Percentiles rank a stretch among this genome's conserved stretches.
Evolutionary conservation across 2,113 vertebrate genomes (phyloP).

Genomic region (Hoplias malabaricus): DNA sequence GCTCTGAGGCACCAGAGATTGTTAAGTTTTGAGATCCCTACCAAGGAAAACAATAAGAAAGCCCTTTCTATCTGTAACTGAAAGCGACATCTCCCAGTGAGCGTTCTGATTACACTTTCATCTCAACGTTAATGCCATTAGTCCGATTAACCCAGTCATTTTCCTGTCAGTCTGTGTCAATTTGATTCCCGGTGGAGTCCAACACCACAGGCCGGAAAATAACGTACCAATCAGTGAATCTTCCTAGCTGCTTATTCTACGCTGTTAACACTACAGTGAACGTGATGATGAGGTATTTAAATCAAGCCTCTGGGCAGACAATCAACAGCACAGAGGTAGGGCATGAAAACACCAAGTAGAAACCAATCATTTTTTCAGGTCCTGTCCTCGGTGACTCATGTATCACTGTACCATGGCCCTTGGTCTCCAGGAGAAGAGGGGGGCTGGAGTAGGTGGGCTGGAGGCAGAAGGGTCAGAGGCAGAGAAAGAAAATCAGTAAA

Average conservation of each 20-base stretch:
- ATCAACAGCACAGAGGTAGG: conserved; percentile 21
- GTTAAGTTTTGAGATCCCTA: background rate
- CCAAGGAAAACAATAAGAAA: background rate
- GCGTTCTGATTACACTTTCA: conserved; percentile 34
- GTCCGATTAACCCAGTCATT: conserved; percentile 26
- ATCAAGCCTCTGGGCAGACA: conserved; percentile 33
- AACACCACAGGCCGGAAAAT: conserved; percentile 28
- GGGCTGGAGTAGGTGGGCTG: background rate
- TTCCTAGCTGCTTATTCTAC: conserved; percentile 36
- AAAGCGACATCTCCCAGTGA: conserved; percentile 16
- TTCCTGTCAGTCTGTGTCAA: conserved; percentile 46
- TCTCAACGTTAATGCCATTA: conserved; percentile 43
- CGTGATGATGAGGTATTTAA: conserved; percentile 21
- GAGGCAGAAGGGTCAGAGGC: background rate
- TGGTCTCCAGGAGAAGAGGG: background rate
- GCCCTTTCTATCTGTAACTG: background rate
- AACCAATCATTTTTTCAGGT: conserved; percentile 3
- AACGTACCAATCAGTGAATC: conserved; percentile 47
- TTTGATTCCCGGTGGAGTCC: conserved; percentile 37
- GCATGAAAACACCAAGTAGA: conserved; percentile 9
- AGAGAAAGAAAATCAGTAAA: background rate
- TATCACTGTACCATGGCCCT: background rate
- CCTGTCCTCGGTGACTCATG: conserved; percentile 14
- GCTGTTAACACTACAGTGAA: conserved; percentile 9
- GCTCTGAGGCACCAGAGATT: conserved; percentile 46